Evolutionary conservation across 2,113 vertebrate species (phyloP), one percentile per base, ranked within the genome.

Genomic region (Solenodon paradoxus): DNA sequence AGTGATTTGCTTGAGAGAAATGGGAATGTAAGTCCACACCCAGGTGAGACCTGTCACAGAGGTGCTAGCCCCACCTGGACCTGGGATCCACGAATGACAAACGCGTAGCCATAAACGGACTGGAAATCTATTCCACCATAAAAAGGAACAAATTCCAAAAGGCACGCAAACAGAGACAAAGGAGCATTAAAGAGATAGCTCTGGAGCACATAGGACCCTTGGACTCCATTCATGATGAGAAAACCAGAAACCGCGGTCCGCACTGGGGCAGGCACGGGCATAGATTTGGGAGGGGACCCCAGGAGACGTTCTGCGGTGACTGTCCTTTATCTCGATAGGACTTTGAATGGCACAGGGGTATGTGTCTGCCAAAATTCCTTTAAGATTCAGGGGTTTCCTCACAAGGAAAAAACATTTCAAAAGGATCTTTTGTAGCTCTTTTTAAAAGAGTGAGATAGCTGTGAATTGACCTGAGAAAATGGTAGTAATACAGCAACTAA

Each of bases 301-400:
- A 30, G 75, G 47, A 57, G n/a, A 32, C 12, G 28, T 55, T 13
- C 51, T 38, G 9, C 35, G 35, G 2, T 0, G 1, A 28, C 40
- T 9, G 22, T 22, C 66, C 57, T 16, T 26, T 35, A 6, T 53
- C 26, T 3, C 9, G 51, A 28, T 0, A 4, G 11, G 15, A 32
- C 24, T 9, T 30, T 7, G 30, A 49, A 32, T 10, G 2, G 8
- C n/a, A 3, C 0, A 1, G 49, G 15, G 30, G 10, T 17, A 10
- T 9, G 22, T 32, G 22, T 30, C n/a, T 32, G 59, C 71, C 63
- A 72, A 42, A 51, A 57, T 10, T 42, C 69, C 4, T 49, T 88
- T 53, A 10, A 35, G 66, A 61, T 20, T 26, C 35, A 22, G 9
- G 10, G 6, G 17, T 30, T 30, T 35, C 17, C 40, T 78, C 51